Evolutionary conservation across 1,140 invertebrate genomes (phyloP), one percentile per base, ranked within the genome.

Genomic region (Cardiocondyla obscurior): DNA sequence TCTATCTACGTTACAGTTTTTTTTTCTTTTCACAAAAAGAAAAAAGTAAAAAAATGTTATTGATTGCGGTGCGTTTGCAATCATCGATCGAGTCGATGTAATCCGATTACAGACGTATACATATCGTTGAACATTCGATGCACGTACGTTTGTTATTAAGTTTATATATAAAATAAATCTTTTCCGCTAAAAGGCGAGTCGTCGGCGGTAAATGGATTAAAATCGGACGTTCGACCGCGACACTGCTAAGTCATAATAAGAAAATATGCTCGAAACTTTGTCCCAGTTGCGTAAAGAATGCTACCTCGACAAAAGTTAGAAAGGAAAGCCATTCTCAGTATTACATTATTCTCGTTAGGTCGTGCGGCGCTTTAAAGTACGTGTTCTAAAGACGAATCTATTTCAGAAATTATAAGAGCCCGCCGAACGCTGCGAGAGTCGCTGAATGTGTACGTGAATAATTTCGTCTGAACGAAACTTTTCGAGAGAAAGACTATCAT

Each of bases 121-220:
- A 30, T 70, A 81, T 72, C 67, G 65, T 51, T 36, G 49, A 33
- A 30, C 30, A 57, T 44, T 58, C 22, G 28, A 60, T 46, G 42
- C 46, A 36, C n/a, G n/a, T 22, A 73, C 16, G n/a, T 79, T 67
- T 79, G 74, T 49, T 14, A 25, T 36, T 39, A 46, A 39, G 60
- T 67, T 65, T 77, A 49, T 79, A 79, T 77, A 49, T 79, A 79
- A 67, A 77, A 79, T 19, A 46, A n/a, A 67, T 67, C 60, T 67
- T 79, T 77, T 39, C 22, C 46, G 46, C 22, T 22, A 10, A 42
- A 42, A 55, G 62, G 55, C 46, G 67, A 81, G 44, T 36, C 39
- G 73, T 42, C 49, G 14, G 19, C 36, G 33, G 28, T 67, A 67
- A n/a, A 62, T 36, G n/a, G 25, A 30, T 81, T 58, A 72, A 42